Evolutionary conservation across 2,888 invertebrate species (phyloP).

Genomic region (Amiota communis): DNA sequence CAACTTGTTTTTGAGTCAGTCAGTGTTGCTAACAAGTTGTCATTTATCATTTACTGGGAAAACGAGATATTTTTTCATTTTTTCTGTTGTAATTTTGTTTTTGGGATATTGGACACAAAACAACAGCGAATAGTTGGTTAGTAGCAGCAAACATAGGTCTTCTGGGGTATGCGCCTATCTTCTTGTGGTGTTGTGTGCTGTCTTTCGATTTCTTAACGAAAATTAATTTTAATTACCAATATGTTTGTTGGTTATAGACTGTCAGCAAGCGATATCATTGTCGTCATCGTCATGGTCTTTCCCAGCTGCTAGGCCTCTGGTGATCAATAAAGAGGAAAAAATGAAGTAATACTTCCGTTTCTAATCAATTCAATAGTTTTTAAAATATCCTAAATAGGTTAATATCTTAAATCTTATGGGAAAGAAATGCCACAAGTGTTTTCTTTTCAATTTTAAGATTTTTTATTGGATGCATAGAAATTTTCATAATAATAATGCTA

Average conservation of each 20-base stretch:
- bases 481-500: too few species aligned
- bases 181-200: background rate
- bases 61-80: constrained; percentile 51
- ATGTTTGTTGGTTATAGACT: constrained; percentile 33
- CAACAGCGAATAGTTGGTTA: constrained; percentile 32
- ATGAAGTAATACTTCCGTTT: constrained; percentile 44
- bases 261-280: background rate
- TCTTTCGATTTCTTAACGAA: constrained; percentile 26
- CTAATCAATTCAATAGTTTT: constrained; percentile 26
- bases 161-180: constrained; percentile 16
- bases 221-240: constrained; percentile 62
- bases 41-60: constrained; percentile 63
- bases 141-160: background rate
- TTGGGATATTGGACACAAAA: background rate
- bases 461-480: too few species aligned
- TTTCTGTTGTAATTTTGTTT: background rate
- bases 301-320: background rate
- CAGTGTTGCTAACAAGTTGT: constrained; percentile 55
- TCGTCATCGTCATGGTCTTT: background rate
- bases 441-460: too few species aligned
- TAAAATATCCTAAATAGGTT: background rate
- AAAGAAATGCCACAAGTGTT: too few species aligned
- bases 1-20: constrained; percentile 54
- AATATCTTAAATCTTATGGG: too few species aligned
- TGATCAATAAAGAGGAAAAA: constrained; percentile 48